A percentile compares a stretch with the other conserved stretches of the same genome.
These are phyloP conservation scores for Phoxinus phoxinus DNA, from an alignment of 2,113 vertebrate species.

Conservation along the genomic window DNA sequence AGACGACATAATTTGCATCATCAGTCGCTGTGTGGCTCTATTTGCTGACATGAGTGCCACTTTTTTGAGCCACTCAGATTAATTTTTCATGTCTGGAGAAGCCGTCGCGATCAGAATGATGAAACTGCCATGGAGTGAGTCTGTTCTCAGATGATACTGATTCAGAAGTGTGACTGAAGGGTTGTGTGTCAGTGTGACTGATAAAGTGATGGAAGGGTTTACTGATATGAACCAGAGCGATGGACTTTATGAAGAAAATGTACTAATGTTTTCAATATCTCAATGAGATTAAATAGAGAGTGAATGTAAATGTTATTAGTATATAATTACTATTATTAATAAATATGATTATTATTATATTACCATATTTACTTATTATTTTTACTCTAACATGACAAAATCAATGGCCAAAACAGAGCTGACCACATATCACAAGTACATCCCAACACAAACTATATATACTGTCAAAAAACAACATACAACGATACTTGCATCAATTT, in stretches of 20 bases:
- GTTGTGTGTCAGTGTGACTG: neutral
- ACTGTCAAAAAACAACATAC: no score
- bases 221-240: neutral
- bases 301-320: no score
- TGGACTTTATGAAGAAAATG: neutral
- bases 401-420: no score
- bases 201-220: neutral
- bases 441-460: no score
- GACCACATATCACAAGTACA: no score
- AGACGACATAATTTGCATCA: neutral
- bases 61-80: constrained; percentile 18
- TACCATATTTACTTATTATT: no score
- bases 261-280: neutral
- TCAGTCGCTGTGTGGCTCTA: neutral
- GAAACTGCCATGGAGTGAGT: neutral
- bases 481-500: neutral
- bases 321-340: no score
- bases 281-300: neutral
- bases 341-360: no score
- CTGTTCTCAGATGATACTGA: neutral
- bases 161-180: constrained; percentile 18
- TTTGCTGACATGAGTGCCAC: constrained; percentile 33
- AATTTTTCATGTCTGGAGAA: constrained; percentile 21
- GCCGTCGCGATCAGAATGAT: neutral
- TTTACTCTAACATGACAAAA: no score